Percentiles rank a stretch among this genome's conserved stretches.
phyloP scores from a whole-genome alignment of 1,140 invertebrate genomes.

The Bombus pascuorum region DNA sequence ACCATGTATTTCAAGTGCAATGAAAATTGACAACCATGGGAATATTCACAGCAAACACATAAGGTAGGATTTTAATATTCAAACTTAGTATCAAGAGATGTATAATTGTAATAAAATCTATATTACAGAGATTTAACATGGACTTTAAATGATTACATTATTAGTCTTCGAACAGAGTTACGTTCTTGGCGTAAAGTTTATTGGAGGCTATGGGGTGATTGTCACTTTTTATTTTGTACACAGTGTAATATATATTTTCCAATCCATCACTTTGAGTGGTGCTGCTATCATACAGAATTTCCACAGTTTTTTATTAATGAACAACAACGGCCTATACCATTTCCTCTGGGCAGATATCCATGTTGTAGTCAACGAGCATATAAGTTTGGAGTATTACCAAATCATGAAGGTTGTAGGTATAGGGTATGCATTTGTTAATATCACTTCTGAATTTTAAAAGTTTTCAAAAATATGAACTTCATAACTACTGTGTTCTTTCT shows the following conservation, averaged over 20 bases:
- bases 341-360: constrained; percentile 89
- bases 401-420: constrained; percentile 79
- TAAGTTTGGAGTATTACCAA: constrained; percentile 87
- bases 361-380: constrained; percentile 93
- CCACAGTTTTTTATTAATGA: constrained; percentile 90
- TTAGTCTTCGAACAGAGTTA: constrained; percentile 88
- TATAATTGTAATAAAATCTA: constrained; percentile 28
- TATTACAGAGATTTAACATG: constrained; percentile 88
- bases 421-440: constrained; percentile 66
- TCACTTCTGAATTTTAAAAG: background rate
- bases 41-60: constrained; percentile 87
- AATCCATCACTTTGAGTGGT: constrained; percentile 90
- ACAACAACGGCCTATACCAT: constrained; percentile 84
- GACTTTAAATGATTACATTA: constrained; percentile 92
- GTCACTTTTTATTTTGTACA: constrained; percentile 90
- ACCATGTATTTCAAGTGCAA: constrained; percentile 86
- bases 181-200: constrained; percentile 95
- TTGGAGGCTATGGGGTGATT: constrained; percentile 95
- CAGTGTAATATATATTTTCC: constrained; percentile 90
- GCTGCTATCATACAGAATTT: constrained; percentile 89
- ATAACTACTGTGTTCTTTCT: constrained; percentile 9
- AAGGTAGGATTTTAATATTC: constrained; percentile 81
- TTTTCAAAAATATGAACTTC: background rate
- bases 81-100: constrained; percentile 8
- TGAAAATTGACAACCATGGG: constrained; percentile 87